Conservation (phyloP, 2,113 vertebrate genomes). For the Carassius gibelio region DNA sequence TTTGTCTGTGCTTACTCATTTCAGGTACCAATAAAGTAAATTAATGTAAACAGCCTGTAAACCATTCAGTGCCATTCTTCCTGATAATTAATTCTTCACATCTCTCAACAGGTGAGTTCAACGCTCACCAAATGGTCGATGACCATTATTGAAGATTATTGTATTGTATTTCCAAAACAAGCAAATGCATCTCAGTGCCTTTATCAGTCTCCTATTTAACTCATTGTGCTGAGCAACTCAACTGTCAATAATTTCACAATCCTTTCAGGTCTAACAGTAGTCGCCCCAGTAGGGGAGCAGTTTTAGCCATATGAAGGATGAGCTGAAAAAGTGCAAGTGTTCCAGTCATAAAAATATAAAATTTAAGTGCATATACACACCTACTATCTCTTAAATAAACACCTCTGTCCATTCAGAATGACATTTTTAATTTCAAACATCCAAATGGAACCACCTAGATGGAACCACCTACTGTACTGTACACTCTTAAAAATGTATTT, state of each 20-base stretch:
- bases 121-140: not conserved
- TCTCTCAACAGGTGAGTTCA: constrained; percentile 23
- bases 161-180: constrained; percentile 4
- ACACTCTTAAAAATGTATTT: not conserved
- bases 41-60: constrained; percentile 40
- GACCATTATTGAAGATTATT: not conserved
- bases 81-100: not conserved
- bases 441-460: not conserved
- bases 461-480: not conserved
- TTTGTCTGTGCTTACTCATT: not conserved
- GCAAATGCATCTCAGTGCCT: not conserved
- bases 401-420: not conserved
- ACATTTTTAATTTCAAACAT: not conserved
- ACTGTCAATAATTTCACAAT: constrained; percentile 1
- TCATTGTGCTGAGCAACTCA: constrained; percentile 5
- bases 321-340: constrained; percentile 19
- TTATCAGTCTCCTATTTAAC: constrained; percentile 9
- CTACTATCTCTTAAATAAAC: not conserved
- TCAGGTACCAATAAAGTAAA: not conserved
- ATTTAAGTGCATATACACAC: not conserved
- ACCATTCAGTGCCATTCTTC: not conserved
- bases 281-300: constrained; percentile 8
- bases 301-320: not conserved
- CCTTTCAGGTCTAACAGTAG: constrained; percentile 6
- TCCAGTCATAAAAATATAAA: constrained; percentile 14